Evolutionary conservation across 2,797 vertebrate genomes (phyloP).

Genomic region (Antrozous pallidus): DNA sequence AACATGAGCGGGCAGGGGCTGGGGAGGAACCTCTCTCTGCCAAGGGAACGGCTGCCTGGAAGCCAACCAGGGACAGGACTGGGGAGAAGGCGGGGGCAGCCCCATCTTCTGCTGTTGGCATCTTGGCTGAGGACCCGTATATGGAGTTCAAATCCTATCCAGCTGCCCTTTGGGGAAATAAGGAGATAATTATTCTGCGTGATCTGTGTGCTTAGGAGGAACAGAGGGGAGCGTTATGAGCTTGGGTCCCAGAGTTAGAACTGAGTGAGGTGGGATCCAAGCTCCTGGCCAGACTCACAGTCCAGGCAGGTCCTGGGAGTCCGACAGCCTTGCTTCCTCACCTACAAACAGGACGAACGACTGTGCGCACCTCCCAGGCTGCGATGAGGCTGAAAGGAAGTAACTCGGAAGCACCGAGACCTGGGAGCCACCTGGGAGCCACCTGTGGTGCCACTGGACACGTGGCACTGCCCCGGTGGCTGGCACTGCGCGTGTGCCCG

Average conservation of each 20-base stretch:
- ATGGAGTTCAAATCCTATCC: background rate
- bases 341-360: background rate
- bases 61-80: background rate
- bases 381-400: background rate
- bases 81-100: background rate
- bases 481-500: rapidly evolving
- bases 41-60: background rate
- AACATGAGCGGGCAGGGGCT: background rate
- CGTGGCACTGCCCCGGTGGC: rapidly evolving
- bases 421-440: rapidly evolving
- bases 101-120: background rate
- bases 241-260: background rate
- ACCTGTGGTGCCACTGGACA: background rate
- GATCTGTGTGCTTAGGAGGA: background rate
- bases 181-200: background rate
- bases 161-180: background rate
- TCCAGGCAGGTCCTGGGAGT: background rate
- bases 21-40: background rate
- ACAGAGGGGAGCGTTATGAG: background rate
- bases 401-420: background rate
- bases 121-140: background rate
- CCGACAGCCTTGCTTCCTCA: background rate
- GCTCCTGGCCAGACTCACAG: background rate
- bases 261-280: background rate
- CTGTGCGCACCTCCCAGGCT: background rate